Evolutionary conservation across 1,140 invertebrate genomes (phyloP), one percentile per base, ranked within the genome.

Genomic region (Bacillus rossius): DNA sequence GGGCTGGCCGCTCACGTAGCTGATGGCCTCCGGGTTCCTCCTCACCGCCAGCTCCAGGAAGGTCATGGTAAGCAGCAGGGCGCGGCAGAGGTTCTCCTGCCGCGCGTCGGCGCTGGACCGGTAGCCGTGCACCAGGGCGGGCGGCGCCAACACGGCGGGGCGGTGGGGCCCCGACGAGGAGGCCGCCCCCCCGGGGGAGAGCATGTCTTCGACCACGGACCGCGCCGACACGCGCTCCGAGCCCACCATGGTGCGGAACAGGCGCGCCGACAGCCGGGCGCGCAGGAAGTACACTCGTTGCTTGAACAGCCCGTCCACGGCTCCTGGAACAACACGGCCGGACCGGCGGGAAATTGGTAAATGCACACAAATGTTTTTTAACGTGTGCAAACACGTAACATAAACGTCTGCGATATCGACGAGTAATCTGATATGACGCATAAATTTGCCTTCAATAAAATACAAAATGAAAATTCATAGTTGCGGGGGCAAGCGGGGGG

Each of bases 11-110:
- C 29, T 34, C 4, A 34, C 29, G 10, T 7, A 34, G 29, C 10
- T 34, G 29, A 34, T 34, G 29, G 29, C 29, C 1, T 38, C 22
- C 2, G 40, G 54, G 16, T 45, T 56, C 23, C 47, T 22, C 19
- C 19, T 47, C 8, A 56, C 14, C 17, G 47, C 13, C 25, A 56
- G 54, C 29, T 56, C 54, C 54, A 56, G 43, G 23, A 56, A 56
- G 19, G 54, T 26, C n/a, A 56, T 56, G 0, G 22, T 25, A 8
- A 56, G 17, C 22, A 56, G 22, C 20, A 56, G 22, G 1, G 19
- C 41, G 10, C 19, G 41, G 22, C 54, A 43, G 17, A 56, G 22
- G 19, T n/a, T 56, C 23, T 56, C 54, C 3, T 26, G 25, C 25
- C 47, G 41, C 1, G 47, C 42, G 14, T 19, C 47, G 8, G 22